Evolutionary conservation across 1,140 invertebrate genomes (phyloP).

Genomic region (Penaeus indicus): DNA sequence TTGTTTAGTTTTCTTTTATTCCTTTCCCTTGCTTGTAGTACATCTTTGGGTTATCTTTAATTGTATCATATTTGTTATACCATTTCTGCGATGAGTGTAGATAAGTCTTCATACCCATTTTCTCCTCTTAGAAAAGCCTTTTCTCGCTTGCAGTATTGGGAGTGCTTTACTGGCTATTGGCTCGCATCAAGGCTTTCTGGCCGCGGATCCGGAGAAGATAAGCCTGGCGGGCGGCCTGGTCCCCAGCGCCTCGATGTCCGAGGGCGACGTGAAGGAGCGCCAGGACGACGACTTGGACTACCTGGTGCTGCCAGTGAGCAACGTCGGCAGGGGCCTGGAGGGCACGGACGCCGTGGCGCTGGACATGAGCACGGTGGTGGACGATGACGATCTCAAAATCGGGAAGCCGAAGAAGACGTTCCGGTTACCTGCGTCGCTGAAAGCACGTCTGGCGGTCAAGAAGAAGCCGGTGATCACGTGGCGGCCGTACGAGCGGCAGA

Average conservation of each 20-base stretch:
- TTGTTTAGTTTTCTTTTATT: no score
- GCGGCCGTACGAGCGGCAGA: conserved; percentile 57
- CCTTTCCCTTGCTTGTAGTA: no score
- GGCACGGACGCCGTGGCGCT: conserved; percentile 21
- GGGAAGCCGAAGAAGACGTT: conserved; percentile 22
- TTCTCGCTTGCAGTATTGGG: conserved; percentile 34
- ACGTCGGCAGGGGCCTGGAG: background rate
- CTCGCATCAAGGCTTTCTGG: conserved; percentile 62
- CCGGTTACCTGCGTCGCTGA: conserved; percentile 56
- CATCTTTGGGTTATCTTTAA: no score
- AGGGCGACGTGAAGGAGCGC: background rate
- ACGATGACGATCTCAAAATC: conserved; percentile 13
- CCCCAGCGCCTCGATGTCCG: background rate
- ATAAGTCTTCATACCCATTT: no score
- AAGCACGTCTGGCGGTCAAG: conserved; percentile 55
- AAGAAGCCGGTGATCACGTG: conserved; percentile 65
- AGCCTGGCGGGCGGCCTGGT: conserved; percentile 18
- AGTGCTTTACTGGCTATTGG: conserved; percentile 59
- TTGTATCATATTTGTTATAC: no score
- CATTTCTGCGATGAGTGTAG: no score
- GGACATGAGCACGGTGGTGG: conserved; percentile 32
- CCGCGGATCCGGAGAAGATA: conserved; percentile 58
- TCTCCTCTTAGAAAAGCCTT: no score
- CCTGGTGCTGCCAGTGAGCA: conserved; percentile 32
- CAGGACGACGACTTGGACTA: conserved; percentile 31